Evolutionary conservation across 2,797 vertebrate genomes (phyloP).

Genomic region (Cichlasoma orientale): DNA sequence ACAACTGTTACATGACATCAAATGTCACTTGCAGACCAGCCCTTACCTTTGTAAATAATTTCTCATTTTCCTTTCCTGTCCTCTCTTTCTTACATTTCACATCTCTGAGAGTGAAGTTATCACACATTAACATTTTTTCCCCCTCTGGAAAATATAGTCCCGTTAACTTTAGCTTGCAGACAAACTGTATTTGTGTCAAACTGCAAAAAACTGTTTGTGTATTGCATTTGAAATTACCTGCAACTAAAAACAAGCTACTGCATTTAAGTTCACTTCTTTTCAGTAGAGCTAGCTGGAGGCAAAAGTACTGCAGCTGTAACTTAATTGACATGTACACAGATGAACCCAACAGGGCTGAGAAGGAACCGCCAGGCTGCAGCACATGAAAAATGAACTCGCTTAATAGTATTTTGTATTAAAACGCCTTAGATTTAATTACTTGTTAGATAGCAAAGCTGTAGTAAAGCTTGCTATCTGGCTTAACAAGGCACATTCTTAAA

Average conservation of each 20-base stretch:
- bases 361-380: not conserved
- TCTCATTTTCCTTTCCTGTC: not conserved
- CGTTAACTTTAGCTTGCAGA: not conserved
- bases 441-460: too few species aligned
- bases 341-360: not conserved
- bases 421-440: not conserved
- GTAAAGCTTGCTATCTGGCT: too few species aligned
- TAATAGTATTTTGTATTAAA: not conserved
- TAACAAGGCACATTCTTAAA: not conserved
- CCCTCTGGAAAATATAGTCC: not conserved
- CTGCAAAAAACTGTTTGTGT: not conserved
- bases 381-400: not conserved
- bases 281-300: not conserved
- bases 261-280: not conserved
- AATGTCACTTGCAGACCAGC: not conserved
- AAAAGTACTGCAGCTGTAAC: not conserved
- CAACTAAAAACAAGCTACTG: not conserved
- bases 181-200: not conserved
- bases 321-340: not conserved
- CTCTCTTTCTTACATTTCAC: not conserved
- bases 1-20: too few species aligned
- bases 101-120: not conserved
- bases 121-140: not conserved
- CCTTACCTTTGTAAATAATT: not conserved
- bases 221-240: not conserved